A percentile compares a stretch with the other conserved stretches of the same genome.
These are phyloP conservation scores for Parnassius smintheus DNA, from an alignment of 2,888 invertebrate species.

Conservation along the genomic window DNA sequence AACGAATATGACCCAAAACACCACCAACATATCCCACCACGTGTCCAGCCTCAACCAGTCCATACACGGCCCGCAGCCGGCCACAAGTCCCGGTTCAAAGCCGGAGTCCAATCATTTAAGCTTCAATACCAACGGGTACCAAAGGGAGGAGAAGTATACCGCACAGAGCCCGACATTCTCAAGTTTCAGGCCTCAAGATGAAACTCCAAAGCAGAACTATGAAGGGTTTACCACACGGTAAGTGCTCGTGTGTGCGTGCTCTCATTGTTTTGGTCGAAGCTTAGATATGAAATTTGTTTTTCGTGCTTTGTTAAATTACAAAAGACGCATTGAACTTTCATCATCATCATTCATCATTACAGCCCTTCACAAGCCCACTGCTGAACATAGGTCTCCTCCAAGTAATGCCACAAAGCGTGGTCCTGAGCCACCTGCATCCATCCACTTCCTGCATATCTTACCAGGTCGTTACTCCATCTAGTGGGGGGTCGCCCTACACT, in stretches of 20 bases:
- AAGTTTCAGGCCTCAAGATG: constrained; percentile 69
- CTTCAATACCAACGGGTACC: constrained; percentile 34
- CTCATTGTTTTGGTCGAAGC: constrained; percentile 20
- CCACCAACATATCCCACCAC: constrained; percentile 48
- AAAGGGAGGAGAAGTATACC: constrained; percentile 57
- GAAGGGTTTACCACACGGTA: constrained; percentile 85
- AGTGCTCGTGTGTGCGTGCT: constrained; percentile 40
- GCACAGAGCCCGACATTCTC: constrained; percentile 66
- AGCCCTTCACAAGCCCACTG: too few relatives aligned
- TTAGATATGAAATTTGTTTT: constrained; percentile 21
- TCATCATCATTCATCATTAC: too few relatives aligned
- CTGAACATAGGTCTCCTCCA: too few relatives aligned
- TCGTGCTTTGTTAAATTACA: constrained; percentile 3
- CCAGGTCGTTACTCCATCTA: too few relatives aligned
- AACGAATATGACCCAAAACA: constrained; percentile 38
- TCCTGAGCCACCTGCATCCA: too few relatives aligned
- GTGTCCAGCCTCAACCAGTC: constrained; percentile 57
- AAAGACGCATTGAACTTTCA: too few relatives aligned
- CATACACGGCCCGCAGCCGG: constrained; percentile 37
- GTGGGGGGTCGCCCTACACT: too few relatives aligned
- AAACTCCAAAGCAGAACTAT: constrained; percentile 75
- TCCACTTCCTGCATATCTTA: too few relatives aligned
- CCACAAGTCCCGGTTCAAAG: constrained; percentile 33
- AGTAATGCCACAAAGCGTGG: too few relatives aligned
- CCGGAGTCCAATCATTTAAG: constrained; percentile 17